Percentiles rank a stretch among this genome's conserved stretches.
These are phyloP conservation scores for Atlantisia rogersi DNA, from an alignment of 2,113 vertebrate genomes.

Conservation along the genomic window DNA sequence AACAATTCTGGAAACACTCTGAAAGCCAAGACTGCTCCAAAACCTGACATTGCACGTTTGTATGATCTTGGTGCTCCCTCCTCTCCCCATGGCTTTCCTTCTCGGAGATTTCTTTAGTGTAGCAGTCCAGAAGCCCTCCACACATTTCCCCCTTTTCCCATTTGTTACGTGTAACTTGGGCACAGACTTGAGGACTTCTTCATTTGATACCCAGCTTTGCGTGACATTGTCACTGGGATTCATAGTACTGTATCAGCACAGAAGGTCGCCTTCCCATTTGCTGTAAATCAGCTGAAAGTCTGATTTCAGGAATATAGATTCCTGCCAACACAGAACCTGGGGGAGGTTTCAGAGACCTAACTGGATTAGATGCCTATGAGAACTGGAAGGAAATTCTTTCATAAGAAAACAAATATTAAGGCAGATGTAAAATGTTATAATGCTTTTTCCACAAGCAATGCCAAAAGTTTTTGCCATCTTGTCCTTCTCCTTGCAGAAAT, in stretches of 20 bases:
- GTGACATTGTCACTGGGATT: background rate
- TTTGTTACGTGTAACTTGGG: background rate
- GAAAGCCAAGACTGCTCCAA: background rate
- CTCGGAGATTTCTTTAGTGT: background rate
- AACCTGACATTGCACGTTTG: fast-evolving
- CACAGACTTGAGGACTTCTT: background rate
- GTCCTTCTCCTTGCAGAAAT: slow-evolving; percentile 78
- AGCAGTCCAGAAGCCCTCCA: background rate
- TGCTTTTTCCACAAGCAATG: background rate
- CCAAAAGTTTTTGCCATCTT: background rate
- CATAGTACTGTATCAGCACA: background rate
- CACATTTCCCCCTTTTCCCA: background rate
- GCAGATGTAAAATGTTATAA: background rate
- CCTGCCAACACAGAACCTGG: background rate
- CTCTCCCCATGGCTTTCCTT: background rate
- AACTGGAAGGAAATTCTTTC: background rate
- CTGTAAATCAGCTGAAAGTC: background rate
- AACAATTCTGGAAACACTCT: background rate
- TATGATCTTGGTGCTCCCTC: background rate
- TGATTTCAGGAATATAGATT: background rate
- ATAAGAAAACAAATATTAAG: background rate
- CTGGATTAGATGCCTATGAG: background rate
- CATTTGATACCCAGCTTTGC: background rate
- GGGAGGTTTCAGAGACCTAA: background rate
- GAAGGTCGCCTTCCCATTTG: background rate